phyloP scores from a whole-genome alignment of 2,113 vertebrate species.

The Maccullochella peelii region DNA sequence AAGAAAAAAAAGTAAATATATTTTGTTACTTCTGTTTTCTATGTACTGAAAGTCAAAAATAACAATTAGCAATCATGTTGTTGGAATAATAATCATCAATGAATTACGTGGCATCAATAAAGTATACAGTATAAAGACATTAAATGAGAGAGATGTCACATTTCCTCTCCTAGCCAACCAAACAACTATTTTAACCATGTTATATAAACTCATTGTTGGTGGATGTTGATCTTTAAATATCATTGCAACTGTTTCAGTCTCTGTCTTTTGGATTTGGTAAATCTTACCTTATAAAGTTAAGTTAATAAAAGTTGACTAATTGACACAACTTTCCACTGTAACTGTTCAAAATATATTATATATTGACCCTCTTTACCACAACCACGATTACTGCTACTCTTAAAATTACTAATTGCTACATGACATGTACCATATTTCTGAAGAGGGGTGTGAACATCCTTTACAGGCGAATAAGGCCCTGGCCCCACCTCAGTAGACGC shows the following conservation, averaged over 20 bases:
- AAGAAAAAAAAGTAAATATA: not conserved
- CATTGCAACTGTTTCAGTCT: too few species aligned
- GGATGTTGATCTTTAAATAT: not conserved
- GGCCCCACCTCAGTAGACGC: constrained; percentile 92
- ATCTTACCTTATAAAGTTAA: not conserved
- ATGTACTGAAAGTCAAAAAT: not conserved
- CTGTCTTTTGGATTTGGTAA: not conserved
- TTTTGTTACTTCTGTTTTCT: not conserved
- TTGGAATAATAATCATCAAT: not conserved
- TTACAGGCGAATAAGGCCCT: constrained; percentile 91
- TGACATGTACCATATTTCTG: constrained; percentile 81
- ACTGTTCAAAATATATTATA: not conserved
- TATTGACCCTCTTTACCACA: not conserved
- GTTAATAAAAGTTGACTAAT: too few species aligned
- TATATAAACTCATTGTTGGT: not conserved
- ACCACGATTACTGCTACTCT: too few species aligned
- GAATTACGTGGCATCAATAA: not conserved
- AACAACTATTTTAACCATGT: not conserved
- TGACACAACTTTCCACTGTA: not conserved
- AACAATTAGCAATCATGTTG: not conserved
- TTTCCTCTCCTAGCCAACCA: not conserved
- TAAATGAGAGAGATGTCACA: not conserved
- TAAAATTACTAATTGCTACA: too few species aligned
- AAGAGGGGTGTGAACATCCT: constrained; percentile 90
- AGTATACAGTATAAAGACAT: not conserved